Base-by-base conservation (phyloP, 92 coral and sea anemone genomes). In the Epizoanthus rinbou region DNA sequence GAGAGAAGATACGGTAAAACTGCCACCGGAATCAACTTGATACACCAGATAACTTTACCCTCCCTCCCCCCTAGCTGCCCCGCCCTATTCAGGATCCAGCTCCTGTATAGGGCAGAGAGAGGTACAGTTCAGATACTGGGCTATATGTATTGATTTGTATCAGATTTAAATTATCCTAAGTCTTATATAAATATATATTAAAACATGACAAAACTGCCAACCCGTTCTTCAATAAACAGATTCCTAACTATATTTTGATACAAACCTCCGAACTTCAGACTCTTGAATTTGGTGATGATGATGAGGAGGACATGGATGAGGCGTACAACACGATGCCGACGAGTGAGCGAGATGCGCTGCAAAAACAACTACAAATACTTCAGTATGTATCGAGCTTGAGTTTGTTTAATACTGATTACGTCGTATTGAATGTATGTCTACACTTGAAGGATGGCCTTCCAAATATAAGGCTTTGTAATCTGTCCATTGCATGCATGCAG, bases 251-350 rank as follows among this genome's bases (percentile, higher is more conserved):
- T 3, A 45, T 45, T 23, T 47, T 47, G 15, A 8, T 47, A 47
- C 6, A 47, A 8, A 0, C 3, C 0, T 67, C 8, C 50, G 39
- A 33, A 67, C 72, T 33, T 18, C 53, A 86, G 90, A 72, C 82
- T 18, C 74, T 17, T 57, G 85, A 81, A 24, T 86, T 84, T 18
- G 86, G 57, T 8, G 60, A 74, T 19, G 82, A 78, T 73, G 85
- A 79, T 22, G 89, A 86, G 73, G 95, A 87, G 56, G 98, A 93
- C 8, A 89, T 91, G 18, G 98, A 95, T 62, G 98, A 95, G 73
- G 96, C 98, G 1, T 95, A 95, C 84, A 89, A 86, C 45, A 90
- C 98, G 28, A 57, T 95, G 90, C 89, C 91, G 62, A 73, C 91
- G 7, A 85, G 89, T 18, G 97, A 89, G 37, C 73, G 97, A 28